Evolutionary conservation across 2,888 invertebrate genomes (phyloP), one percentile per base, ranked within the genome.

Genomic region (Erynnis tages): DNA sequence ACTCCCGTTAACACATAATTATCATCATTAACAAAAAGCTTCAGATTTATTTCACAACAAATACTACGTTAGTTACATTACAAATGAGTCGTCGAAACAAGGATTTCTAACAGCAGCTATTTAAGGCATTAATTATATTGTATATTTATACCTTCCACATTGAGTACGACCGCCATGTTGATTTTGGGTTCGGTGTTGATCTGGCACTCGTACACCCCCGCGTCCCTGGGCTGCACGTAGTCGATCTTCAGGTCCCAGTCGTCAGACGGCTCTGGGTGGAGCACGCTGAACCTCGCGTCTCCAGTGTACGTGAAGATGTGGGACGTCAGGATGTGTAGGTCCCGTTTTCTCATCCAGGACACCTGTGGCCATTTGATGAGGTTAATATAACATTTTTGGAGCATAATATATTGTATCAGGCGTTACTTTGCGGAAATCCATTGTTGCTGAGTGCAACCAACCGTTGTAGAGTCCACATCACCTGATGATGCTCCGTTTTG

Each of bases 131-230:
- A 27, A 30, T 7, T 6, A 30, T 7, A 30, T n/a, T 8, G 11
- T 30, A 13, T 19, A 7, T 32, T 61, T 44, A 67, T 90, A 96
- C 96, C 96, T 93, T 95, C 95, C 47, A 96, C 94, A 69, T 92
- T 92, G 54, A 96, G 91, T 71, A 92, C 82, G 69, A 96, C 93
- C 35, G 96, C 96, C 91, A 96, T 92, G 82, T 95, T 96, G 79
- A 96, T 94, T 82, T 96, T 96, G 13, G 96, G 96, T 76, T 96
- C 96, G 0, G 96, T 96, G 84, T 96, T 96, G 64, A 96, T 95
- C 91, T 96, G 96, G 70, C 96, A 96, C 82, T 96, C 96, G 88
- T 96, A 96, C 55, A 95, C 93, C 4, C 96, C 96, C 1, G 94
- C 95, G 76, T 96, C 96, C 16, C 96, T 82, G 40, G 93, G 93